phyloP scores from a whole-genome alignment of 2,888 invertebrate species.

The Drosophila dives region DNA sequence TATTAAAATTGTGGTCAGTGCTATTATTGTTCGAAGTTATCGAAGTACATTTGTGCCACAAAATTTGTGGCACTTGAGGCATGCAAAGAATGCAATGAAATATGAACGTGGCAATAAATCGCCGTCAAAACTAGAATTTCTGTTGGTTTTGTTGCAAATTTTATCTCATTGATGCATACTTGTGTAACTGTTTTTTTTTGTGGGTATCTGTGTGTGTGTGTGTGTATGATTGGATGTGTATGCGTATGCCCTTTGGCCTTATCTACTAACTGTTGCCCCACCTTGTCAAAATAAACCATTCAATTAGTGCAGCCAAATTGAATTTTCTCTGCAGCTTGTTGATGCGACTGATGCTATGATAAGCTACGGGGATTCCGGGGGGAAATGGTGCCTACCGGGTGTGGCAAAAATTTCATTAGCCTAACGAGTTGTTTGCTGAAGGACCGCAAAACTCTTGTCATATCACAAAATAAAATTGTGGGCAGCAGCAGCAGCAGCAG shows the following conservation, averaged over 20 bases:
- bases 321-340: slow-evolving; percentile 74
- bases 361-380: slow-evolving; percentile 56
- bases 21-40: not conserved
- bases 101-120: slow-evolving; percentile 45
- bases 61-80: slow-evolving; percentile 13
- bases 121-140: slow-evolving; percentile 30
- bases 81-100: slow-evolving; percentile 32
- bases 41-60: not conserved
- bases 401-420: slow-evolving; percentile 70
- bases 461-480: slow-evolving; percentile 52
- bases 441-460: slow-evolving; percentile 56
- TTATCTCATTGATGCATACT: slow-evolving; percentile 18
- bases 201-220: slow-evolving; percentile 3
- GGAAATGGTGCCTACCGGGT: not conserved
- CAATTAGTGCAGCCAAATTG: slow-evolving; percentile 74
- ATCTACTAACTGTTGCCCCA: slow-evolving; percentile 59
- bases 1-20: not conserved
- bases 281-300: slow-evolving; percentile 78
- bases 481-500: slow-evolving; percentile 13
- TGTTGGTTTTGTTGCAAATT: slow-evolving; percentile 44
- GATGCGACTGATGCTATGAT: slow-evolving; percentile 68
- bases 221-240: slow-evolving; percentile 14
- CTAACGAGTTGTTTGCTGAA: slow-evolving; percentile 73
- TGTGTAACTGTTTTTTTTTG: slow-evolving; percentile 10
- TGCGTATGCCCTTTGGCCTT: slow-evolving; percentile 50